A percentile compares a stretch with the other conserved stretches of the same genome.
phyloP scores from a whole-genome alignment of 2,888 invertebrate species.

The Cantharis rustica region DNA sequence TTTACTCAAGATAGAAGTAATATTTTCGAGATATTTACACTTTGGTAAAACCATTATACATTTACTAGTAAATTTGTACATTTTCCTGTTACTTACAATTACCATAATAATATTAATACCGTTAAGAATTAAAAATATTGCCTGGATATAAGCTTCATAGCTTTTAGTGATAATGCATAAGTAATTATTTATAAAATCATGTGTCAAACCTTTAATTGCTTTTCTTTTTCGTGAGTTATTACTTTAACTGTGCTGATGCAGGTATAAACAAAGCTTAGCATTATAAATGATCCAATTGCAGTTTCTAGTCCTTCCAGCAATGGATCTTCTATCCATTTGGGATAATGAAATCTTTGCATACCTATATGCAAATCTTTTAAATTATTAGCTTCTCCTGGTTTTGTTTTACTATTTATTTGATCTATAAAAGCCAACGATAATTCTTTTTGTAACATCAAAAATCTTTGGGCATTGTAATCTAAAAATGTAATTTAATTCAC shows the following conservation, averaged over 20 bases:
- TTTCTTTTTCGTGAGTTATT: conserved; percentile 77
- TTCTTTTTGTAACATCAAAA: conserved; percentile 66
- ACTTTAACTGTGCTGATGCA: conserved; percentile 79
- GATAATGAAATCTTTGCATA: conserved; percentile 75
- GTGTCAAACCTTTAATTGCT: conserved; percentile 67
- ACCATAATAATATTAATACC: too few species aligned
- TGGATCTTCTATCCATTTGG: conserved; percentile 69
- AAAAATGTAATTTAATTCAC: too few species aligned
- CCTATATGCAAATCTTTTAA: conserved; percentile 48
- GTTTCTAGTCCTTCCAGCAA: conserved; percentile 68
- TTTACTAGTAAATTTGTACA: too few species aligned
- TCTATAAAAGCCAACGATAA: conserved; percentile 41
- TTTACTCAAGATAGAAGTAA: too few species aligned
- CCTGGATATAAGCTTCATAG: neutral
- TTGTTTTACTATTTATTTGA: neutral
- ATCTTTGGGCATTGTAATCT: conserved; percentile 70
- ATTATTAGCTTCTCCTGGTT: conserved; percentile 20
- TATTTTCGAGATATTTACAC: too few species aligned
- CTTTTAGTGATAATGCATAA: neutral
- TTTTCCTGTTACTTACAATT: too few species aligned
- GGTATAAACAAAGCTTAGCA: conserved; percentile 81
- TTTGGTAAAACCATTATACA: too few species aligned
- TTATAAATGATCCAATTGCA: conserved; percentile 75
- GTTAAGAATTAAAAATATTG: too few species aligned
- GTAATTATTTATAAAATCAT: neutral